Evolutionary conservation across 2,888 invertebrate species (phyloP), one percentile per base, ranked within the genome.

Genomic region (Rotaria macrura): DNA sequence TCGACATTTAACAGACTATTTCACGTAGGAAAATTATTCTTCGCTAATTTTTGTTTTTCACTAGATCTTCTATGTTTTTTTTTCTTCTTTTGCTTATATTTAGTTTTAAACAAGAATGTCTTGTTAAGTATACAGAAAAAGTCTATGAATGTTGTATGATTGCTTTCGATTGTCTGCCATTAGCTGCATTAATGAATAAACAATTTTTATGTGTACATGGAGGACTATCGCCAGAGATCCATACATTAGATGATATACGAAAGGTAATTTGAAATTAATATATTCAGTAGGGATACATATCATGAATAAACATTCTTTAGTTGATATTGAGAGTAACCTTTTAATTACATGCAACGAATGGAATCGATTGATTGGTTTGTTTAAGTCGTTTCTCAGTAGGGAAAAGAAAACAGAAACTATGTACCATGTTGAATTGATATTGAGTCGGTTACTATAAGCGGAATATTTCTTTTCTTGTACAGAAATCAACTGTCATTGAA

Each of bases 21-120:
- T 84, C 34, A 84, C 84, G 91, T 99, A 99, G 93, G 99, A 99
- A 93, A 97, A 97, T 93, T 98, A 99, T 94, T 99, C 94, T 96
- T n/a, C n/a, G n/a, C n/a, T n/a, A n/a, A n/a, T n/a, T n/a, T n/a
- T n/a, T n/a, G n/a, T n/a, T n/a, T n/a, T n/a, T n/a, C n/a, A n/a
- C n/a, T n/a, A n/a, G n/a, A n/a, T n/a, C n/a, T n/a, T 95, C 94
- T 34, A 84, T 85, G 72, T n/a, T 84, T 84, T 85, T 40, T 34
- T 43, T 54, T 0, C 3, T 14, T 1, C 14, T 49, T 83, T 47
- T n/a, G 14, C 2, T 52, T 84, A 10, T 29, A 5, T 52, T 52
- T 84, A 52, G 79, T 29, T 84, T 84, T 43, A 79, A 79, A 79
- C 79, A 79, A 79, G 79, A 79, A 79, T 79, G 79, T 79, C n/a